phyloP scores from a whole-genome alignment of 2,797 vertebrate genomes.

The Clarias laeviceps region DNA sequence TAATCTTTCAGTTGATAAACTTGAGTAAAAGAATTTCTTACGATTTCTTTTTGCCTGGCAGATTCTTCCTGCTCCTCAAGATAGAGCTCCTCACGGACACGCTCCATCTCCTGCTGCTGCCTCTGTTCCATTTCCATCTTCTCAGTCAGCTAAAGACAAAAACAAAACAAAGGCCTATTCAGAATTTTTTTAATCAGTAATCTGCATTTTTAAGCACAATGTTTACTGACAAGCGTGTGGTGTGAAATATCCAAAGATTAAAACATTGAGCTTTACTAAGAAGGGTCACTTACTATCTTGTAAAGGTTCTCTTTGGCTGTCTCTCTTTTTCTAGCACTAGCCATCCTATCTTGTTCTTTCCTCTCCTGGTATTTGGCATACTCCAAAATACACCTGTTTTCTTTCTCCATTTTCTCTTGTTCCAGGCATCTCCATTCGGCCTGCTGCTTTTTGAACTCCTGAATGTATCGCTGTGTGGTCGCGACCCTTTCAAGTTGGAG shows the following conservation, averaged over 20 bases:
- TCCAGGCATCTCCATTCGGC: conserved; percentile 83
- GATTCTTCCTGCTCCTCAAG: conserved; percentile 84
- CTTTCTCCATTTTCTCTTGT: conserved; percentile 85
- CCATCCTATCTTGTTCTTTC: conserved; percentile 78
- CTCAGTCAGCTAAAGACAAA: conserved; percentile 75
- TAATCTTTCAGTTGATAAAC: not conserved
- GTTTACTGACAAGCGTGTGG: not conserved
- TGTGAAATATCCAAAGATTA: not conserved
- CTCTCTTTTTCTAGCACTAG: conserved; percentile 76
- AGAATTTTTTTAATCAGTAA: not conserved
- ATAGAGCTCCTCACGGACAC: conserved; percentile 80
- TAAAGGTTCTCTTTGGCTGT: conserved; percentile 79
- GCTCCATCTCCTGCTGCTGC: conserved; percentile 84
- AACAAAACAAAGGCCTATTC: conserved; percentile 13
- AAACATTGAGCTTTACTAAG: not conserved
- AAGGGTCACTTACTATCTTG: conserved; percentile 66
- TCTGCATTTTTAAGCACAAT: not conserved
- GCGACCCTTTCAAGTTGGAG: conserved; percentile 84
- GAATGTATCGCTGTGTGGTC: conserved; percentile 80
- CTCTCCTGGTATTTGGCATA: conserved; percentile 77
- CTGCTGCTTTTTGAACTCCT: conserved; percentile 86
- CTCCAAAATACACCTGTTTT: conserved; percentile 86
- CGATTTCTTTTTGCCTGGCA: conserved; percentile 77
- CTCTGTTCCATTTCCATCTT: conserved; percentile 76
- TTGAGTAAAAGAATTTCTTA: conserved; percentile 65